Conservation (phyloP, 2,113 vertebrate species). For the Chunga burmeisteri region DNA sequence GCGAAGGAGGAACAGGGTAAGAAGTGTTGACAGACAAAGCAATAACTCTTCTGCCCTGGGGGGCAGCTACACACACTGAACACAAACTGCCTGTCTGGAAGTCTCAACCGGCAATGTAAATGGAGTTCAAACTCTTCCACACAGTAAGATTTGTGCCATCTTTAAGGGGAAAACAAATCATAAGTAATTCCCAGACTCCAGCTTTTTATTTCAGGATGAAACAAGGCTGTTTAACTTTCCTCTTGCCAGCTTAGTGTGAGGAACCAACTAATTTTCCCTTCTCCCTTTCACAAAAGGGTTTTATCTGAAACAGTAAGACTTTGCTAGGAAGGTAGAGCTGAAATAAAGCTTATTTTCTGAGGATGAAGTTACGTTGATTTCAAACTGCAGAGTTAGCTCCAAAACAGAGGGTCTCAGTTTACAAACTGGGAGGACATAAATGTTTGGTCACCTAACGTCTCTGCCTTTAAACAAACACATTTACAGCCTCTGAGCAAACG, state of each 20-base stretch:
- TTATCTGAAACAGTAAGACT: not conserved
- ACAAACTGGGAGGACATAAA: not conserved
- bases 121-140: not conserved
- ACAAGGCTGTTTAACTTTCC: not conserved
- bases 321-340: not conserved
- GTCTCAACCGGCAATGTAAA: not conserved
- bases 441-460: not conserved
- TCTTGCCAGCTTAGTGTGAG: not conserved
- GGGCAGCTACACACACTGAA: not conserved
- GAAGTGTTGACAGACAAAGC: slow-evolving; percentile 3
- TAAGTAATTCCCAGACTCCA: not conserved
- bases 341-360: not conserved
- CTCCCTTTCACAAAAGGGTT: not conserved
- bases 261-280: not conserved
- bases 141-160: not conserved
- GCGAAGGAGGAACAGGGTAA: slow-evolving; percentile 36
- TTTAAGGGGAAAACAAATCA: not conserved
- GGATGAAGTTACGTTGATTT: not conserved
- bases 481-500: not conserved
- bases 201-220: not conserved
- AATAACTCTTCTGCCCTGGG: not conserved
- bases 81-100: not conserved
- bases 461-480: not conserved
- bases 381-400: not conserved
- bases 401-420: not conserved